phyloP scores from a whole-genome alignment of 1,140 invertebrate genomes.

The Neodiprion fabricii region DNA sequence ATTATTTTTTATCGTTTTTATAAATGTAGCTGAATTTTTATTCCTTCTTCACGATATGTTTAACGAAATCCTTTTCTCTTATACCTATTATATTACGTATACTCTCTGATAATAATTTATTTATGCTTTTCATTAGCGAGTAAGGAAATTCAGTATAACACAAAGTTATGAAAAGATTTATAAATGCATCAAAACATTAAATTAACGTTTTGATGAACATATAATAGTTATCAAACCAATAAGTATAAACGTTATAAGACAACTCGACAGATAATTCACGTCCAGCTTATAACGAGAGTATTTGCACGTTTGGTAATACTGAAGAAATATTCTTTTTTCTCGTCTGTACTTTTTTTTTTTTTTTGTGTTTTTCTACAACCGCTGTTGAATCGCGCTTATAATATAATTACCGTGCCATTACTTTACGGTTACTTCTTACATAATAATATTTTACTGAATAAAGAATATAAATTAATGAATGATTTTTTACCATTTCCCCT shows the following conservation, averaged over 20 bases:
- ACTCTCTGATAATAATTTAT: slow-evolving; percentile 11
- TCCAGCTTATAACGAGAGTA: background rate
- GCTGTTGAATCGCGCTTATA: background rate
- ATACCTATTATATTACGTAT: background rate
- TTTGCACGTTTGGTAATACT: background rate
- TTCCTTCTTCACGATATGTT: background rate
- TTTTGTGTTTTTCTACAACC: background rate
- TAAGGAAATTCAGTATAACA: slow-evolving; percentile 13
- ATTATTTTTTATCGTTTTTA: background rate
- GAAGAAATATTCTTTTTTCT: background rate
- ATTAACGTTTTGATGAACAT: background rate
- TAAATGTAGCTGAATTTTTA: background rate
- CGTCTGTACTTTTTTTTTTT: slow-evolving; percentile 8
- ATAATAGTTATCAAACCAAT: background rate
- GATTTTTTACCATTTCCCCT: too few relatives aligned
- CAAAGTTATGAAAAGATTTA: background rate
- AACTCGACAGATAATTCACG: background rate
- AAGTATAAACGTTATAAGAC: background rate
- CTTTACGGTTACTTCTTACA: background rate
- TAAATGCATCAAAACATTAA: background rate
- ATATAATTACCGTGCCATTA: slow-evolving; percentile 14
- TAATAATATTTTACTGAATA: background rate
- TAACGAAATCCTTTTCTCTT: background rate
- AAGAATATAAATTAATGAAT: background rate
- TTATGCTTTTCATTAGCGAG: slow-evolving; percentile 6